phyloP scores from a whole-genome alignment of 1,140 invertebrate genomes.

The Cherax destructor region DNA sequence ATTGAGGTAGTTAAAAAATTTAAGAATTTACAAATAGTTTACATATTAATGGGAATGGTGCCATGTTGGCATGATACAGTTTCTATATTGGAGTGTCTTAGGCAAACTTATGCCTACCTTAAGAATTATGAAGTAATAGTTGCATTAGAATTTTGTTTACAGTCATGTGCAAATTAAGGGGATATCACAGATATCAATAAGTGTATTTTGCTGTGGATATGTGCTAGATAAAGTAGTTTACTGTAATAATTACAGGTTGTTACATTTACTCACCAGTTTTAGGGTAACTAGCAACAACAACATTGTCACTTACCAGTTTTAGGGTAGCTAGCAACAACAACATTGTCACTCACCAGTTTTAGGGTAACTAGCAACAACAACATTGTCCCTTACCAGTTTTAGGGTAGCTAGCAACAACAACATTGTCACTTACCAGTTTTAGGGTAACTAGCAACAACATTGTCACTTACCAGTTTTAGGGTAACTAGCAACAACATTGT shows the following conservation, averaged over 20 bases:
- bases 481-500: constrained; percentile 63
- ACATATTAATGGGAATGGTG: no score
- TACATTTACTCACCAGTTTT: neutral
- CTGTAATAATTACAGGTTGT: neutral
- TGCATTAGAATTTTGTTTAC: no score
- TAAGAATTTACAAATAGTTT: no score
- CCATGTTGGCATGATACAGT: no score
- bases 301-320: constrained; percentile 74
- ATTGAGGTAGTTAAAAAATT: no score
- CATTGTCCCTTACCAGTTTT: constrained; percentile 73
- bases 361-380: constrained; percentile 68
- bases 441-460: constrained; percentile 67
- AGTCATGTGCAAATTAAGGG: no score
- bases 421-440: constrained; percentile 73
- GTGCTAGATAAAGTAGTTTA: no score
- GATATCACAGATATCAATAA: no score
- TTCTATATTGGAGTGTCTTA: no score
- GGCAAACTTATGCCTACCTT: no score
- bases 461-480: constrained; percentile 74
- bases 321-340: constrained; percentile 70
- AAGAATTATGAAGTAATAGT: no score
- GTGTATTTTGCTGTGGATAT: no score
- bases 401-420: constrained; percentile 68
- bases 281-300: constrained; percentile 70
- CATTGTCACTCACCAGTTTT: constrained; percentile 74